phyloP scores from a whole-genome alignment of 2,888 invertebrate species.

The Agrochola litura region DNA sequence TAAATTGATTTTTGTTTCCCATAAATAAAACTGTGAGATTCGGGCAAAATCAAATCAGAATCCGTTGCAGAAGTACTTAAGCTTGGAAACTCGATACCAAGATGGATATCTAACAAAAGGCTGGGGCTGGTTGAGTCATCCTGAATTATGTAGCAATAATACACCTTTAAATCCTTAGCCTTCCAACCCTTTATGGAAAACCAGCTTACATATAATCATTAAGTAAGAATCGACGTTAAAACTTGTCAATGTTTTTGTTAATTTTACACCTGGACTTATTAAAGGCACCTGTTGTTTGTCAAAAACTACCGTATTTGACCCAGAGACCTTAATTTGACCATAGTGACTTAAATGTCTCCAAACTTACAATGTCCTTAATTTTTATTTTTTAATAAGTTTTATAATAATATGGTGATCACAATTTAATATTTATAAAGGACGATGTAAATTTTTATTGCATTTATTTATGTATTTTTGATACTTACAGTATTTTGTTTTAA shows the following conservation, averaged over 20 bases:
- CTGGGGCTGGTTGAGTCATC: background rate
- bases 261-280: constrained; percentile 48
- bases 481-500: constrained; percentile 7
- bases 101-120: background rate
- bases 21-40: background rate
- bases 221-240: constrained; percentile 29
- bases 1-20: too few relatives aligned
- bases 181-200: background rate
- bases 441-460: constrained; percentile 8
- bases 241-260: constrained; percentile 36
- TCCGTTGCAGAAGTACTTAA: background rate
- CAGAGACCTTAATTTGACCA: constrained; percentile 60
- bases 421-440: constrained; percentile 28
- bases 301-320: constrained; percentile 62
- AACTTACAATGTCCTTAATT: constrained; percentile 37
- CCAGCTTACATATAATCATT: constrained; percentile 41
- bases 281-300: constrained; percentile 65
- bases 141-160: constrained; percentile 21
- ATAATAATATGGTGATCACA: constrained; percentile 15
- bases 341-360: constrained; percentile 28
- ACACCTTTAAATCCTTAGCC: constrained; percentile 39
- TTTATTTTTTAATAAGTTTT: constrained; percentile 29
- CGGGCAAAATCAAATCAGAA: background rate
- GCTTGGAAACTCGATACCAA: too few relatives aligned
- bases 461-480: constrained; percentile 16